Conservation (phyloP, 2,113 vertebrate genomes). For the Esox niger region DNA sequence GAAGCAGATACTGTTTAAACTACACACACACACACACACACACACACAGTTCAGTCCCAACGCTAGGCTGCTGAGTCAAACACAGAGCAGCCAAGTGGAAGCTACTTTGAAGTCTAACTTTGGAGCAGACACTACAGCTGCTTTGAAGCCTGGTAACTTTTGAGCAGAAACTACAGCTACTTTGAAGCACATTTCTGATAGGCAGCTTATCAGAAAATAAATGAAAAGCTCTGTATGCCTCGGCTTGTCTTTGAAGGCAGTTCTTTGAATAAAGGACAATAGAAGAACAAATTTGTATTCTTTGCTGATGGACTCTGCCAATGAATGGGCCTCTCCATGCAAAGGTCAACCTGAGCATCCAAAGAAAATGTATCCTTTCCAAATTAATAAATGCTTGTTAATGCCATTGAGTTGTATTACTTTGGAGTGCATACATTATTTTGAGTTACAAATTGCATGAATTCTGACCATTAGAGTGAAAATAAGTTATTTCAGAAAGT, state of each 20-base stretch:
- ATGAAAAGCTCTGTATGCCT: constrained; percentile 36
- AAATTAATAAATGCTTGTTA: too few relatives aligned
- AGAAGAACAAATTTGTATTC: constrained; percentile 1
- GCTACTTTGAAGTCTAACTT: not conserved
- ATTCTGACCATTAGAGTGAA: too few relatives aligned
- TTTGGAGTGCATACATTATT: too few relatives aligned
- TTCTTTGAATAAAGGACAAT: constrained; percentile 4
- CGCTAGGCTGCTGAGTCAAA: not conserved
- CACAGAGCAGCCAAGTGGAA: too few relatives aligned
- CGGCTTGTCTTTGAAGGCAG: not conserved
- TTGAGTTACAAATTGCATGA: too few relatives aligned
- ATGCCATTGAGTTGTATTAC: too few relatives aligned
- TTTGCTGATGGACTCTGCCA: constrained; percentile 6
- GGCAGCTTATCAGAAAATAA: too few relatives aligned
- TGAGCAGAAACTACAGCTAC: constrained; percentile 5
- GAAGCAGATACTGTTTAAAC: not conserved
- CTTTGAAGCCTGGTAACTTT: constrained; percentile 19
- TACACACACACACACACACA: constrained; percentile 7
- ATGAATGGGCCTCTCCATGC: not conserved
- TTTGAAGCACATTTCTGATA: too few relatives aligned
- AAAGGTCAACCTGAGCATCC: too few relatives aligned
- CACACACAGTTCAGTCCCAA: not conserved
- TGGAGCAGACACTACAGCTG: constrained; percentile 2
- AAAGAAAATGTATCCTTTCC: too few relatives aligned
- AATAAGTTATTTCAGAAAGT: too few relatives aligned